Percentiles rank a stretch among this genome's conserved stretches.
Evolutionary conservation across 30 jellyfish, hydroid and myxozoan genomes (phyloP).

Genomic region (Hydra vulgaris): DNA sequence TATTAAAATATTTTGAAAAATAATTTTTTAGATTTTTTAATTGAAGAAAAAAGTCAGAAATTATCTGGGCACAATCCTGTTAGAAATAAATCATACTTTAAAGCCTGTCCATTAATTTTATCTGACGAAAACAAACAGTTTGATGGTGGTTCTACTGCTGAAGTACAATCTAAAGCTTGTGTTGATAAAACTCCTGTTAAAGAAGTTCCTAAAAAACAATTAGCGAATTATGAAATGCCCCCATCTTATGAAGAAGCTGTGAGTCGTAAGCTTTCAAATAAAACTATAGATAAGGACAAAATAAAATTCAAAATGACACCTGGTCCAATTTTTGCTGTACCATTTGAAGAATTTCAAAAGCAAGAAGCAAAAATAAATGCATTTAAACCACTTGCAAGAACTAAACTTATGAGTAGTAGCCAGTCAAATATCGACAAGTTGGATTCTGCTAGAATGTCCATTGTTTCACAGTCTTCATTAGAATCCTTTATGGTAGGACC

Average conservation of each 20-base stretch:
- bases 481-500: conserved; percentile 89
- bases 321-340: conserved; percentile 3
- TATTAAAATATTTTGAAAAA: too few relatives aligned
- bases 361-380: not conserved
- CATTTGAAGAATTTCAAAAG: conserved; percentile 3
- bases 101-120: conserved; percentile 16
- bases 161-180: not conserved
- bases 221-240: not conserved
- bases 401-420: not conserved
- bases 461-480: conserved; percentile 72
- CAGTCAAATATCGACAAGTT: not conserved
- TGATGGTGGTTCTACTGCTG: not conserved
- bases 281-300: conserved; percentile 1
- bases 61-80: not conserved
- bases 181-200: not conserved
- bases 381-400: not conserved
- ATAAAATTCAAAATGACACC: conserved; percentile 14
- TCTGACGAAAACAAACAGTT: conserved; percentile 7
- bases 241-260: conserved; percentile 76
- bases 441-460: conserved; percentile 34
- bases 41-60: not conserved
- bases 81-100: conserved; percentile 41
- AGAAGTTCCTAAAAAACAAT: not conserved
- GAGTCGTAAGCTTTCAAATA: conserved; percentile 35
- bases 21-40: not conserved